Evolutionary conservation across 2,888 invertebrate species (phyloP), one percentile per base, ranked within the genome.

Genomic region (Aphrophora alni): DNA sequence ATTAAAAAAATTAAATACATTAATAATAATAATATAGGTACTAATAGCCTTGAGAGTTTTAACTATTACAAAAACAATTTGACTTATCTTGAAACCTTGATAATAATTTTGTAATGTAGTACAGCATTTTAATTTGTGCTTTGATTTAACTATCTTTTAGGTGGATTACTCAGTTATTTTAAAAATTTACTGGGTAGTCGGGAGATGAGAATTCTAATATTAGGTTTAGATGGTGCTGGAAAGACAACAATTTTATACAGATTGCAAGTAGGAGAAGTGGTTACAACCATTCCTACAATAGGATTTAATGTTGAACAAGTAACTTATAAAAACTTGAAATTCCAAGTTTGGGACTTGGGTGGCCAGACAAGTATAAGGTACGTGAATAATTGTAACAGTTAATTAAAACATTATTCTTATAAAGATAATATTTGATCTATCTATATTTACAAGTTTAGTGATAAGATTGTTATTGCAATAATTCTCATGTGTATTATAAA

Each of bases 291-390:
- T 90, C 97, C 98, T 83, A 99, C 99, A 12, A 99, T 99, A 89
- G 99, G 95, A 14, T 99, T 99, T 90, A 99, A 99, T 90, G 99
- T 99, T 86, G 99, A 99, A 90, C 98, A 98, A 92, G 98, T 99
- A 81, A 97, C 97, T 86, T 99, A 98, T 89, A 98, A 98, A 91
- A 99, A 99, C 91, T 92, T 99, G 84, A 99, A 98, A 90, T 99
- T 99, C 88, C 99, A 99, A 94, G 98, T 97, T 38, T 98, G 98
- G 98, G 98, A 99, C 92, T 92, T 99, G 78, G 99, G 99, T 78
- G 99, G 99, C 86, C 99, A 99, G 89, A 99, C 98, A 83, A 98
- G 98, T 91, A 99, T 99, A 89, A 93, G 97, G 97, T 97, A 90
- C 87, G 87, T 74, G 12, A n/a, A n/a, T n/a, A n/a, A n/a, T 3